Conservation (phyloP, 1,140 invertebrate species). For the Radopholus similis region DNA sequence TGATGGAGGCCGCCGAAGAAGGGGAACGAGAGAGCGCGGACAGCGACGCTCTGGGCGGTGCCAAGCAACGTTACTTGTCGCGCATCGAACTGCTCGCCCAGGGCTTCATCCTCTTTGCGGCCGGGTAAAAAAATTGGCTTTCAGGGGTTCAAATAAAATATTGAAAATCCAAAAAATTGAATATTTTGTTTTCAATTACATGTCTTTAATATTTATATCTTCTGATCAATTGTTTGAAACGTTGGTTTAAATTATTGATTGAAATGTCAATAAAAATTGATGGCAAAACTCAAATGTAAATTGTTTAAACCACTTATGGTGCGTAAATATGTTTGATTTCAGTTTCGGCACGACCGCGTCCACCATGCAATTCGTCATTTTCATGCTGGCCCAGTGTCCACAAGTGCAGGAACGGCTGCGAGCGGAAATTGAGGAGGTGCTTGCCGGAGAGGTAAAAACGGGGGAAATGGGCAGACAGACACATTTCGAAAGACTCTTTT, state of each 20-base stretch:
- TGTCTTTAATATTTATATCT: no score
- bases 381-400: constrained; percentile 52
- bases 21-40: background rate
- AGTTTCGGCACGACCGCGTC: constrained; percentile 59
- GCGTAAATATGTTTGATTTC: no score
- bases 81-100: constrained; percentile 26
- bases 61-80: background rate
- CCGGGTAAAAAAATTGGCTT: constrained; percentile 9
- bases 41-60: background rate
- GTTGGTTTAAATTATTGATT: no score
- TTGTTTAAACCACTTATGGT: no score
- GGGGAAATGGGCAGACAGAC: background rate
- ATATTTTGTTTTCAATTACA: background rate
- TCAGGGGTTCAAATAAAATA: background rate
- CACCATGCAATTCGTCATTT: constrained; percentile 42
- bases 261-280: no score
- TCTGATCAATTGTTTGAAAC: no score
- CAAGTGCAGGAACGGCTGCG: constrained; percentile 47
- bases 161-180: background rate
- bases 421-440: constrained; percentile 19
- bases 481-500: constrained; percentile 1
- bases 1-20: constrained; percentile 31
- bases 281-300: no score
- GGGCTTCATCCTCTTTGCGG: constrained; percentile 15
- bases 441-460: constrained; percentile 16